Percentiles rank a stretch among this genome's conserved stretches.
These are phyloP conservation scores for Sebastiscus albofasciatus DNA, from an alignment of 2,797 vertebrate species.

Conservation along the genomic window DNA sequence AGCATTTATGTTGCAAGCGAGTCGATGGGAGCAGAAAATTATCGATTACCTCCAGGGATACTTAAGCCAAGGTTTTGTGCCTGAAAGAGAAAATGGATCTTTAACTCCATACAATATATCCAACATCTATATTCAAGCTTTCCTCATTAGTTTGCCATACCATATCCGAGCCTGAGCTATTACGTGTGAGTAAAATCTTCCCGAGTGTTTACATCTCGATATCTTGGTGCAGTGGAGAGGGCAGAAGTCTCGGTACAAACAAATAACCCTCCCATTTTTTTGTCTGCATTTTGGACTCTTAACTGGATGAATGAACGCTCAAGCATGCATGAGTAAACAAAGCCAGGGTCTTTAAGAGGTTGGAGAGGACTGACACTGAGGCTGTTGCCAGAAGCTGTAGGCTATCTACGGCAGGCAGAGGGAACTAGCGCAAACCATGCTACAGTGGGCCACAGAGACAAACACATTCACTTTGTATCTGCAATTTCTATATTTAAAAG, in stretches of 20 bases:
- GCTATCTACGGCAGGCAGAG: not conserved
- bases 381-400: conserved; percentile 21
- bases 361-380: conserved; percentile 20
- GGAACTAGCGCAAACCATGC: not conserved
- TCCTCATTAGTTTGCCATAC: not conserved
- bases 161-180: not conserved
- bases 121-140: not conserved
- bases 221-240: not conserved
- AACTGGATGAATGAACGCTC: conserved; percentile 30
- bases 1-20: conserved; percentile 15
- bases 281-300: not conserved
- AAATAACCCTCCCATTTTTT: not conserved
- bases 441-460: not conserved
- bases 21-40: conserved; percentile 2
- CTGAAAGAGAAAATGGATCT: conserved; percentile 10
- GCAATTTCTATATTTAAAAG: not conserved
- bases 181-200: not conserved
- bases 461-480: not conserved
- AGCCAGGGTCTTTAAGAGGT: conserved; percentile 29
- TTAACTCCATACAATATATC: not conserved
- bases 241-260: conserved; percentile 4
- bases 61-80: conserved; percentile 11
- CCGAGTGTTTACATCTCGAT: conserved; percentile 2
- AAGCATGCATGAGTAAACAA: conserved; percentile 36
- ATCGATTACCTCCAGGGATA: conserved; percentile 14